Base-by-base conservation (phyloP, 2,888 invertebrate species). In the Scaptomyza flava region DNA sequence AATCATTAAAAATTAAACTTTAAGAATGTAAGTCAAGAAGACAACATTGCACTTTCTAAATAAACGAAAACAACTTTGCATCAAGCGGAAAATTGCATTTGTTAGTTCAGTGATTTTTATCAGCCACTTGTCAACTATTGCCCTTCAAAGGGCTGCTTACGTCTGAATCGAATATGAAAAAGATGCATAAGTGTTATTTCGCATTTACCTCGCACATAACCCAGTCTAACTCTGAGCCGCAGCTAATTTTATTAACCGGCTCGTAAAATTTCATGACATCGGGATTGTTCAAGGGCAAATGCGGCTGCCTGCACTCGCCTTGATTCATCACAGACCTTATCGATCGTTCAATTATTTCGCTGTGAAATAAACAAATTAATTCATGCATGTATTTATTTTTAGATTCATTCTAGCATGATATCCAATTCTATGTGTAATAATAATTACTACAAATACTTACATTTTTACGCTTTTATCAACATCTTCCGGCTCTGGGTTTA, bases 231-330 rank as follows among this genome's bases (percentile, higher is more conserved):
- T 62, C 72, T 85, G 87, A 91, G 11, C 93, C 93, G 89, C 98
- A 98, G 12, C 93, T 91, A 3, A 97, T 92, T 62, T 87, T 83
- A 0, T 94, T 93, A 0, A 94, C 93, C 12, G 94, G 93, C 11
- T 93, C 90, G 64, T 96, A 94, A 81, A 95, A 96, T 88, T 94
- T 94, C 92, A 94, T 95, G 36, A 97, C 95, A 81, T 96, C 96
- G 7, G 95, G 94, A 69, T 95, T 94, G 82, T 94, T 93, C 34
- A 96, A 91, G 7, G 95, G 94, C 64, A 96, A 91, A 52, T 93
- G 91, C 0, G 96, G 96, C 79, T 94, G 93, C 73, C 93, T 94
- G 77, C 96, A 96, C 30, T 94, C 93, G 48, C 91, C 90, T 59
- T 90, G 91, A 84, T 93, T 93, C 58, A 91, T 90, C 56, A 89